Base-by-base conservation (phyloP, 2,888 invertebrate genomes). In the Agapetus fuscipes region DNA sequence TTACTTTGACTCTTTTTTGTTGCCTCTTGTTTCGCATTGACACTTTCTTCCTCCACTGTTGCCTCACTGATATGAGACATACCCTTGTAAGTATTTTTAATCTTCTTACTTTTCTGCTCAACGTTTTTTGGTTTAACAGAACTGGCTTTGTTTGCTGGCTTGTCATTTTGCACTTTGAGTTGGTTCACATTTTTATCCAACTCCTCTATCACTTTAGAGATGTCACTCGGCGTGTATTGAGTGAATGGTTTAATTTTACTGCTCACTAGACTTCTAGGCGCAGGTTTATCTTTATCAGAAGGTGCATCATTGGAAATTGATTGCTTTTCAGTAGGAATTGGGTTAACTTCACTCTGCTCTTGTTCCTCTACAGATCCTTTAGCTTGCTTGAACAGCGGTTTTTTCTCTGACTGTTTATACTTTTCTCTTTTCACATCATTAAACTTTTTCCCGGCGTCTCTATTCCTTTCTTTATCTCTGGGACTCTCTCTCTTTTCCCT, bases 231-330 rank as follows among this genome's bases (percentile, higher is more conserved):
- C 53, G 69, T 70, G 2, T 69, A 66, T 52, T 69, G 68, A 30
- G 69, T 70, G 38, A 70, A 69, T 2, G 70, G 70, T 53, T 68
- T 70, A 24, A 69, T 69, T 46, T 69, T 64, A 50, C 65, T 64
- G 51, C 61, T 34, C 25, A 45, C 10, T 24, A 40, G 28, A 30
- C 36, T 32, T 10, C 17, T 44, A 5, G 27, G 5, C 16, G 34
- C 26, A 14, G 20, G n/a, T 30, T 46, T 41, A n/a, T 26, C 3
- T 41, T 33, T 43, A 14, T 30, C 26, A 24, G 40, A 9, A 24
- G 30, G 5, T 26, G 15, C 16, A 10, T 42, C 38, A 12, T 17
- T 30, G 12, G n/a, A 5, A 9, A n/a, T n/a, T 20, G 20, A 20
- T 20, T 4, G 4, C 20, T 20, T 20, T 9, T 20, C 20, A 4